Evolutionary conservation across 35 echinoderm and acorn worm species (phyloP).

Genomic region (Ophiothrix spiculata): DNA sequence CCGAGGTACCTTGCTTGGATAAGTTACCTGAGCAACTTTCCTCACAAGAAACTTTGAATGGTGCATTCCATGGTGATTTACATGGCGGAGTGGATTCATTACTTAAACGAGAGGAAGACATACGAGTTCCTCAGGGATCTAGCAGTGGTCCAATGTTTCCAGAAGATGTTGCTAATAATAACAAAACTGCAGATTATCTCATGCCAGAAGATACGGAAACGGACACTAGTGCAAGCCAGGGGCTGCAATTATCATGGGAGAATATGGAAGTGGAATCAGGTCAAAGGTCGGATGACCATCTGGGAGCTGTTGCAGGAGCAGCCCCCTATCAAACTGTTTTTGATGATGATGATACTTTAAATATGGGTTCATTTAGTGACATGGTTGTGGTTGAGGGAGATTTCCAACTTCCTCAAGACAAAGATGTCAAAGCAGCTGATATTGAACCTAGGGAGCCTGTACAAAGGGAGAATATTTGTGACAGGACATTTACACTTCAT

Average conservation of each 20-base stretch:
- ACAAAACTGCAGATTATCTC: neutral
- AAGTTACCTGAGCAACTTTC: neutral
- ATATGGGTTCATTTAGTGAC: neutral
- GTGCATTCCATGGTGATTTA: conserved; percentile 9
- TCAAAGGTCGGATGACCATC: neutral
- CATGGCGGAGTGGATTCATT: neutral
- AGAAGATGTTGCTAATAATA: conserved; percentile 1
- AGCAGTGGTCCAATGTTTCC: neutral
- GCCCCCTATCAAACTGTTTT: neutral
- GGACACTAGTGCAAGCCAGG: neutral
- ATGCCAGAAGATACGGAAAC: neutral
- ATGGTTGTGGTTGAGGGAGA: conserved; percentile 11
- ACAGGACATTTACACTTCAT: neutral
- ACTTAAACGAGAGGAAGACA: neutral
- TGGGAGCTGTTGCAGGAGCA: neutral
- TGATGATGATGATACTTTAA: neutral
- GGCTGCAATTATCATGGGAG: neutral
- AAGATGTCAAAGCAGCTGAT: neutral
- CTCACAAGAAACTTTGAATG: neutral
- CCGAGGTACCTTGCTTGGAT: neutral
- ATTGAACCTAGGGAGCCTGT: neutral
- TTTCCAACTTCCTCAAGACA: neutral
- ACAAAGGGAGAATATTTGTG: conserved; percentile 15
- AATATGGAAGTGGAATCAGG: conserved; percentile 3
- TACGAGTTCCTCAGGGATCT: neutral